Evolutionary conservation across 1,140 invertebrate genomes (phyloP).

Genomic region (Dolichoris vasculosae): DNA sequence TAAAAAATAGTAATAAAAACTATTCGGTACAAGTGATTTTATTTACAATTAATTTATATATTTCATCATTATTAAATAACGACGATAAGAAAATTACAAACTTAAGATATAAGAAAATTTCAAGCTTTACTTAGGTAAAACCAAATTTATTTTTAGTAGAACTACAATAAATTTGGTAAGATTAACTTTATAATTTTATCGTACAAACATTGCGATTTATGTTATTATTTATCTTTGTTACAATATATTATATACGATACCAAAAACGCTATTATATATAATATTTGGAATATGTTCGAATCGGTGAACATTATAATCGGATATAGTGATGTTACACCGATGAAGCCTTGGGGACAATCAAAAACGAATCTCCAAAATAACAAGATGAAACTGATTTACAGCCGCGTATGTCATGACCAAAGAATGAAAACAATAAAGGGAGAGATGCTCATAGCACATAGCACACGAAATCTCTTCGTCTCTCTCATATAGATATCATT

Average conservation of each 20-base stretch:
- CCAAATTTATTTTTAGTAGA: too few species aligned
- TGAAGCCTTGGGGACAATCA: background rate
- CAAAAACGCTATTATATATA: background rate
- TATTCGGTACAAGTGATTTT: too few species aligned
- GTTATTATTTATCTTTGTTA: background rate
- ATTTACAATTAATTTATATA: too few species aligned
- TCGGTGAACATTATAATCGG: background rate
- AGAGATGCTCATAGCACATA: constrained; percentile 48
- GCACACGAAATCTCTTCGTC: constrained; percentile 50
- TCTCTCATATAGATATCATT: constrained; percentile 61
- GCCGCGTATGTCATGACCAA: background rate
- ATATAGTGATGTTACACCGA: background rate
- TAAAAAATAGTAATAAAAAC: background rate
- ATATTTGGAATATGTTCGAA: background rate
- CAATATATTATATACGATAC: too few species aligned
- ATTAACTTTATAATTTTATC: too few species aligned
- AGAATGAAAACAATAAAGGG: background rate
- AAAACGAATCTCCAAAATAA: background rate
- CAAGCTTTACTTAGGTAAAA: too few species aligned
- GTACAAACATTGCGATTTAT: background rate
- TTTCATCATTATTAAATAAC: too few species aligned
- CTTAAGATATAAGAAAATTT: too few species aligned
- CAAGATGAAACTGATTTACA: background rate
- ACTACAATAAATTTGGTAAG: too few species aligned
- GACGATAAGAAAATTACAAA: too few species aligned